phyloP scores from a whole-genome alignment of 2,888 invertebrate genomes.

The Thereva nobilitata region DNA sequence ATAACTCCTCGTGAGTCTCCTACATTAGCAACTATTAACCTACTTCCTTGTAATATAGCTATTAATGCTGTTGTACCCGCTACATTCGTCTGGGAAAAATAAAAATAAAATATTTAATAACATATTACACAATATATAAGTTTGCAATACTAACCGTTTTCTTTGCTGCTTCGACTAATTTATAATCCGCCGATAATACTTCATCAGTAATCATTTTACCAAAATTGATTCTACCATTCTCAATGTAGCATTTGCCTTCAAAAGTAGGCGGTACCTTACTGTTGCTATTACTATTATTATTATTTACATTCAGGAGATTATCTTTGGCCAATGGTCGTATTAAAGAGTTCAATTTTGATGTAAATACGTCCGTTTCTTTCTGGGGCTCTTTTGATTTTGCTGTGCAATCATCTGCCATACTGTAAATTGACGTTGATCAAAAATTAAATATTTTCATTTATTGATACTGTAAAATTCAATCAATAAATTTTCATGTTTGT shows the following conservation, averaged over 20 bases:
- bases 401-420: conserved; percentile 64
- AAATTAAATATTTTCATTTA: conserved; percentile 4
- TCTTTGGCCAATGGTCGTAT: conserved; percentile 52
- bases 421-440: conserved; percentile 50
- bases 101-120: conserved; percentile 1
- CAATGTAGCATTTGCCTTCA: conserved; percentile 68
- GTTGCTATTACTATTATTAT: conserved; percentile 47
- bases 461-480: not conserved
- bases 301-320: conserved; percentile 50
- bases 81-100: conserved; percentile 62
- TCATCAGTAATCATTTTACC: conserved; percentile 83
- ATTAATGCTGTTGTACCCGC: conserved; percentile 92
- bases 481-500: no score
- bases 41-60: conserved; percentile 80
- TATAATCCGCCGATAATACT: conserved; percentile 80
- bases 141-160: conserved; percentile 60
- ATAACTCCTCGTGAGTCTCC: conserved; percentile 96
- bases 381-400: conserved; percentile 61
- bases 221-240: conserved; percentile 77
- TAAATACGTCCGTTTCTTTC: conserved; percentile 54
- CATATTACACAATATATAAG: conserved; percentile 10
- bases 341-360: conserved; percentile 54
- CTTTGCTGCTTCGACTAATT: conserved; percentile 81
- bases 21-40: conserved; percentile 91
- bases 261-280: conserved; percentile 50